Evolutionary conservation across 2,888 invertebrate species (phyloP).

Genomic region (Acanthosepion lycidas): DNA sequence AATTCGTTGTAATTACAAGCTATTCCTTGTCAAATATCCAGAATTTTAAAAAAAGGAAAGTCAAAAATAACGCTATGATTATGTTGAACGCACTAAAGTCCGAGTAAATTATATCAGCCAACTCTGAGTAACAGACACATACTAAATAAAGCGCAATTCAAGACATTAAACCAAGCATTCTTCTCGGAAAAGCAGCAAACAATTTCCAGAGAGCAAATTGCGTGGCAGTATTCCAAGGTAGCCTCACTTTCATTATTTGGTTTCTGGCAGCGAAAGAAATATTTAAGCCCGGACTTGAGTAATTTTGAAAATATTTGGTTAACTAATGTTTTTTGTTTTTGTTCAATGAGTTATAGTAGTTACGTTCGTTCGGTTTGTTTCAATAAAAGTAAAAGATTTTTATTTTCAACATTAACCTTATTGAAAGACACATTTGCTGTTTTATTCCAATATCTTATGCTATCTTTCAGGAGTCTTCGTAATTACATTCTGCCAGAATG

Average conservation of each 20-base stretch:
- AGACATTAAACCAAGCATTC: neutral
- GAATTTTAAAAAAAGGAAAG: neutral
- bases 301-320: neutral
- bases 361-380: too few relatives aligned
- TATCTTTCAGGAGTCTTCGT: too few relatives aligned
- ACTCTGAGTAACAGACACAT: neutral
- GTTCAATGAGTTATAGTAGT: too few relatives aligned
- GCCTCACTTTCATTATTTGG: neutral
- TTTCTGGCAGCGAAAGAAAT: neutral
- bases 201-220: neutral
- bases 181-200: neutral
- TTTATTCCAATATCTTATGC: too few relatives aligned
- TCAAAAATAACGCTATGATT: neutral
- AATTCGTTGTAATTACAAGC: neutral
- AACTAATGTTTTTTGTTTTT: neutral
- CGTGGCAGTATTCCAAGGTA: neutral
- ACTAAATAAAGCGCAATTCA: neutral
- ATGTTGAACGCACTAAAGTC: neutral
- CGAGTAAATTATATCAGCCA: neutral
- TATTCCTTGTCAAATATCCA: neutral
- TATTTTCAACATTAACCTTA: too few relatives aligned
- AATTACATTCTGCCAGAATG: too few relatives aligned
- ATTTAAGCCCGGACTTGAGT: neutral
- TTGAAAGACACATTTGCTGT: too few relatives aligned
- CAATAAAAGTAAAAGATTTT: too few relatives aligned